phyloP scores from a whole-genome alignment of 2,888 invertebrate genomes.

The Digitonthophagus gazella region DNA sequence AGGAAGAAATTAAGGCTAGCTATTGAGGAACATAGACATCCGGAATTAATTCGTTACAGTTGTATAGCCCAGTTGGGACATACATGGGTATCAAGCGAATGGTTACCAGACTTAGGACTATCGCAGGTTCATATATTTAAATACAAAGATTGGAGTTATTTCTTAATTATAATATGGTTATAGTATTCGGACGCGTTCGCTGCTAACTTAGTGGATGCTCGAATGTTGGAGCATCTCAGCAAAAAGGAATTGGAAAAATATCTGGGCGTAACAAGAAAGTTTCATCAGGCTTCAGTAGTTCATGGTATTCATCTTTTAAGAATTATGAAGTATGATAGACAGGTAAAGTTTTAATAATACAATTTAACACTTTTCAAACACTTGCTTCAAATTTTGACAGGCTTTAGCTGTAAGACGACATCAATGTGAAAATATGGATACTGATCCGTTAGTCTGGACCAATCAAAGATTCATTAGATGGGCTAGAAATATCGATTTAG shows the following conservation, averaged over 20 bases:
- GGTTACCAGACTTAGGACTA: slow-evolving; percentile 88
- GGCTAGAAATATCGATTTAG: slow-evolving; percentile 90
- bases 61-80: slow-evolving; percentile 84
- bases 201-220: slow-evolving; percentile 86
- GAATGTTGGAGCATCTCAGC: slow-evolving; percentile 88
- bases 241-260: slow-evolving; percentile 94
- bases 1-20: slow-evolving; percentile 89
- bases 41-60: slow-evolving; percentile 82
- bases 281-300: slow-evolving; percentile 91
- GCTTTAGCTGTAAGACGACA: slow-evolving; percentile 82
- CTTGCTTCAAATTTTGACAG: slow-evolving; percentile 49
- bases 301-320: slow-evolving; percentile 90
- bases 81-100: slow-evolving; percentile 91
- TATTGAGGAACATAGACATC: slow-evolving; percentile 88
- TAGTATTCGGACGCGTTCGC: slow-evolving; percentile 88
- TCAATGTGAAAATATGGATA: slow-evolving; percentile 84
- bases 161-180: slow-evolving; percentile 29
- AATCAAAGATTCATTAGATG: slow-evolving; percentile 92
- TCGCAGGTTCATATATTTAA: slow-evolving; percentile 58
- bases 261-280: slow-evolving; percentile 87
- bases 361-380: background rate
- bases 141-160: background rate
- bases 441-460: slow-evolving; percentile 94
- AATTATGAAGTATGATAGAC: slow-evolving; percentile 89
- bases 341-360: slow-evolving; percentile 55